phyloP scores from a whole-genome alignment of 2,113 vertebrate genomes.

The Corydoras sp. region DNA sequence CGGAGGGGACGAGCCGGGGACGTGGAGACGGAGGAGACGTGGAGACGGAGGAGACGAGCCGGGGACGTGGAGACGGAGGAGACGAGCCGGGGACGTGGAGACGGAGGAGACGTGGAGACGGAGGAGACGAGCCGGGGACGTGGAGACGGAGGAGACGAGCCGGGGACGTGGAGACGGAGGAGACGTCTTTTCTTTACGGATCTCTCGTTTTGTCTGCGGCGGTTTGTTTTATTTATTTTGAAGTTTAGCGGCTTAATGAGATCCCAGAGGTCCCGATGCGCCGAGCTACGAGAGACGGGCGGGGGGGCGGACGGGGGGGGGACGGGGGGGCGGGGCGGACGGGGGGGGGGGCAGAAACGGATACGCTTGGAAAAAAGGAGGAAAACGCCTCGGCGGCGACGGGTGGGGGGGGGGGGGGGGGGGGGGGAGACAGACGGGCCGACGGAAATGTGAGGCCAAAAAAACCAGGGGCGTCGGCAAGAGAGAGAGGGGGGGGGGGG shows the following conservation, averaged over 20 bases:
- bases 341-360: too few relatives aligned
- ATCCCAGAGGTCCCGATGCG: conserved; percentile 63
- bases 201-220: conserved; percentile 60
- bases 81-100: conserved; percentile 58
- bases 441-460: too few relatives aligned
- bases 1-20: conserved; percentile 48
- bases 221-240: conserved; percentile 73
- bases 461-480: too few relatives aligned
- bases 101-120: conserved; percentile 65
- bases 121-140: conserved; percentile 50
- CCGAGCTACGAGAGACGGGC: too few relatives aligned
- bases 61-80: conserved; percentile 30
- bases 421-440: too few relatives aligned
- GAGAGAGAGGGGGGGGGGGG: too few relatives aligned
- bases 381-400: too few relatives aligned
- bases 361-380: too few relatives aligned
- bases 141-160: conserved; percentile 46
- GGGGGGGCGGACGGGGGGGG: too few relatives aligned
- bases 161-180: conserved; percentile 40
- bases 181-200: conserved; percentile 56
- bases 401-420: too few relatives aligned
- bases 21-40: too few relatives aligned
- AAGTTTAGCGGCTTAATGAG: conserved; percentile 71
- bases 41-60: conserved; percentile 57
- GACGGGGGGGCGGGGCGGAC: too few relatives aligned